Conservation (phyloP, 1,140 invertebrate species). For the Ephestia elutella region DNA sequence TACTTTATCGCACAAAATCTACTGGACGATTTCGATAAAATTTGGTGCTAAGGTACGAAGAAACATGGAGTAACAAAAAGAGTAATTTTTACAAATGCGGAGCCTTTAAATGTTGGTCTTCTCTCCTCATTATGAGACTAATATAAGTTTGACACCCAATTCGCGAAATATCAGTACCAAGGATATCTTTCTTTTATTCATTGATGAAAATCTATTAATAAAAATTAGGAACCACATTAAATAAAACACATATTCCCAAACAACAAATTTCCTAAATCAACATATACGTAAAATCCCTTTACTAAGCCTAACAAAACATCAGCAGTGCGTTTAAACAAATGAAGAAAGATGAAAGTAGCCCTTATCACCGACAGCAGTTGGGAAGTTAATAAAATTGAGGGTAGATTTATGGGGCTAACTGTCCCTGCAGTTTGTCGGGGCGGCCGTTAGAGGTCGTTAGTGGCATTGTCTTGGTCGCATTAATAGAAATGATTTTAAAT, state of each 20-base stretch:
- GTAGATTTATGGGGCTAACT: constrained; percentile 6
- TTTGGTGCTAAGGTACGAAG: no score
- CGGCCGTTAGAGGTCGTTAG: constrained; percentile 9
- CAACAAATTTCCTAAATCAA: not conserved
- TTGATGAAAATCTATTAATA: not conserved
- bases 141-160: no score
- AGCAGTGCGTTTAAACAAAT: constrained; percentile 5
- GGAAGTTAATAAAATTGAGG: constrained; percentile 10
- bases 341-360: constrained; percentile 7
- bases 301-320: not conserved
- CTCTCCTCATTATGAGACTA: no score
- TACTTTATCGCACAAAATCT: no score
- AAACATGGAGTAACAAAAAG: no score
- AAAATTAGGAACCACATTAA: not conserved
- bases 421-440: constrained; percentile 2
- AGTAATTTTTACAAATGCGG: no score
- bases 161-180: no score
- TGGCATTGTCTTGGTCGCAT: constrained; percentile 4
- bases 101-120: no score
- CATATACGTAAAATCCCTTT: not conserved
- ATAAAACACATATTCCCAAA: no score
- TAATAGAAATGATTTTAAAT: constrained; percentile 5
- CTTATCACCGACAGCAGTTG: constrained; percentile 4
- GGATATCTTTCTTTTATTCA: not conserved
- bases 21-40: no score